These are phyloP conservation scores for Thumatha senex DNA, from an alignment of 2,888 invertebrate genomes.

Conservation along the genomic window DNA sequence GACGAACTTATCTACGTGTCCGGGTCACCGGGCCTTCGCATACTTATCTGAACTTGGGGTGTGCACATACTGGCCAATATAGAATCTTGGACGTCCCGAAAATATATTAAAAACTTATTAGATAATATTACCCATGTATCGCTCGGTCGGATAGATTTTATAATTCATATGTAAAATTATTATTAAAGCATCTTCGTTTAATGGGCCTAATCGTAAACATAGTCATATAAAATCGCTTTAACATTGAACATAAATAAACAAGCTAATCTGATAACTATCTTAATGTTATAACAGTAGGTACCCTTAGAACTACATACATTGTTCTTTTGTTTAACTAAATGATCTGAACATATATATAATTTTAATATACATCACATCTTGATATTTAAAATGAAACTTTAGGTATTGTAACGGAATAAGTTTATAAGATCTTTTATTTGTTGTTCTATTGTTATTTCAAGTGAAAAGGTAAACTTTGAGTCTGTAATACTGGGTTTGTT, in stretches of 20 bases:
- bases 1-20: conserved; percentile 67
- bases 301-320: too few species aligned
- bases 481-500: too few species aligned
- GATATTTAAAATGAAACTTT: not conserved
- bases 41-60: conserved; percentile 30
- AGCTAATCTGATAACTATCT: not conserved
- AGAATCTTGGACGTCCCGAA: too few species aligned
- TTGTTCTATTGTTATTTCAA: too few species aligned
- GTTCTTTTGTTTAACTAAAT: too few species aligned
- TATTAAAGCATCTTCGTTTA: not conserved
- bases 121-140: too few species aligned
- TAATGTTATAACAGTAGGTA: too few species aligned
- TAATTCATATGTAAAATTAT: not conserved
- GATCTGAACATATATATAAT: too few species aligned
- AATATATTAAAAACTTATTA: too few species aligned
- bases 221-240: not conserved
- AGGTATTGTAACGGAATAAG: too few species aligned
- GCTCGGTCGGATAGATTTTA: too few species aligned
- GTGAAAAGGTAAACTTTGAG: too few species aligned
- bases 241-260: not conserved
- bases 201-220: not conserved
- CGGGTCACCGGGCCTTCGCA: conserved; percentile 55
- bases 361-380: not conserved
- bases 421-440: not conserved
- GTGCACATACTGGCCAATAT: conserved; percentile 4